These are phyloP conservation scores for Hylomyscus alleni DNA, from an alignment of 2,797 vertebrate genomes.

Conservation along the genomic window DNA sequence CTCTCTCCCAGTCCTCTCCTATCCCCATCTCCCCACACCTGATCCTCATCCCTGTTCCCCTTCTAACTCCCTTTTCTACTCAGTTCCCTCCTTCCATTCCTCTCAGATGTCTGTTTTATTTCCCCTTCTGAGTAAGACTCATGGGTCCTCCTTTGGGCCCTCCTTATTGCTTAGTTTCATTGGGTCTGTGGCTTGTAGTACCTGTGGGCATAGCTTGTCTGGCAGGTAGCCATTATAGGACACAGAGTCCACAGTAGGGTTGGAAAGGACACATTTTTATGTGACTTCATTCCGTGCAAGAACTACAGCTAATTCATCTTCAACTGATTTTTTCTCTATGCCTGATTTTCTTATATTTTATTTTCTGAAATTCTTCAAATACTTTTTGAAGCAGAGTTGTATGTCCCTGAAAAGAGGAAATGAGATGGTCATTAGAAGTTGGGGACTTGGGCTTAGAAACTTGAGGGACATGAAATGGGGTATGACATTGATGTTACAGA, in stretches of 20 bases:
- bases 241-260: background rate
- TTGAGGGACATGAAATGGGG: background rate
- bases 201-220: background rate
- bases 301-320: background rate
- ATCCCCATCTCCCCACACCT: background rate
- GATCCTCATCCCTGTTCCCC: background rate
- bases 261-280: background rate
- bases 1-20: background rate
- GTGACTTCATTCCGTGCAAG: background rate
- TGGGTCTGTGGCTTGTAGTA: background rate
- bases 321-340: conserved; percentile 28
- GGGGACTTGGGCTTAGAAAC: background rate
- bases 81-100: background rate
- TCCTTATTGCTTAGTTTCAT: background rate
- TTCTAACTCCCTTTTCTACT: background rate
- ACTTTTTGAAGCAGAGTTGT: background rate
- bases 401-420: background rate
- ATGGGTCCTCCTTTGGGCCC: background rate
- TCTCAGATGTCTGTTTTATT: background rate
- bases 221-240: background rate
- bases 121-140: background rate
- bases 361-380: conserved; percentile 38
- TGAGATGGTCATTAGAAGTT: background rate
- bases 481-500: background rate
- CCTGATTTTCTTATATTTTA: conserved; percentile 31